phyloP scores from a whole-genome alignment of 2,113 vertebrate genomes.

The Psophia crepitans region DNA sequence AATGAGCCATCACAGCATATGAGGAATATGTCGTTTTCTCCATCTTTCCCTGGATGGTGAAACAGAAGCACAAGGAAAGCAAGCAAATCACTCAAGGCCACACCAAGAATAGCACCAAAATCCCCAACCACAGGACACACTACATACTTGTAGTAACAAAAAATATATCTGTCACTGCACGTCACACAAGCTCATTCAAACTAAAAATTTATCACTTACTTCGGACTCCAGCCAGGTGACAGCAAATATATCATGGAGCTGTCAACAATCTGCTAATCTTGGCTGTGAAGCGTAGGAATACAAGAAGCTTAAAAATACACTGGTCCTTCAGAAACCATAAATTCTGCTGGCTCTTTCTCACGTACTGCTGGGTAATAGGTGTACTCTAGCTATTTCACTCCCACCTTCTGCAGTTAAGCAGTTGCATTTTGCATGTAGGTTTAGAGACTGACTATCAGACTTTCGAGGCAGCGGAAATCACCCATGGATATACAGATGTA shows the following conservation, averaged over 20 bases:
- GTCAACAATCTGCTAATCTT: conserved; percentile 51
- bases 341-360: conserved; percentile 13
- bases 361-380: background rate
- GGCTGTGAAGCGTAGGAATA: conserved; percentile 26
- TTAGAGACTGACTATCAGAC: background rate
- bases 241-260: conserved; percentile 38
- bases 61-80: background rate
- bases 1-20: background rate
- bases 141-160: conserved; percentile 51
- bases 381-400: background rate
- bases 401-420: background rate
- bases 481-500: background rate
- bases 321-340: conserved; percentile 43
- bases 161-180: conserved; percentile 28
- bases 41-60: background rate
- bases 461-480: background rate
- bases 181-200: conserved; percentile 53
- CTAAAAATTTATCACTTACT: conserved; percentile 47
- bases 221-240: conserved; percentile 57
- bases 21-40: background rate
- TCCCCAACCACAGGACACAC: background rate
- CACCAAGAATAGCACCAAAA: conserved; percentile 9
- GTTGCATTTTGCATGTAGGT: background rate
- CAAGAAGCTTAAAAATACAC: conserved; percentile 50
- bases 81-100: background rate